Percentiles rank a stretch among this genome's conserved stretches.
Evolutionary conservation across 2,113 vertebrate genomes (phyloP).

Genomic region (Eudyptes chrysolophus): DNA sequence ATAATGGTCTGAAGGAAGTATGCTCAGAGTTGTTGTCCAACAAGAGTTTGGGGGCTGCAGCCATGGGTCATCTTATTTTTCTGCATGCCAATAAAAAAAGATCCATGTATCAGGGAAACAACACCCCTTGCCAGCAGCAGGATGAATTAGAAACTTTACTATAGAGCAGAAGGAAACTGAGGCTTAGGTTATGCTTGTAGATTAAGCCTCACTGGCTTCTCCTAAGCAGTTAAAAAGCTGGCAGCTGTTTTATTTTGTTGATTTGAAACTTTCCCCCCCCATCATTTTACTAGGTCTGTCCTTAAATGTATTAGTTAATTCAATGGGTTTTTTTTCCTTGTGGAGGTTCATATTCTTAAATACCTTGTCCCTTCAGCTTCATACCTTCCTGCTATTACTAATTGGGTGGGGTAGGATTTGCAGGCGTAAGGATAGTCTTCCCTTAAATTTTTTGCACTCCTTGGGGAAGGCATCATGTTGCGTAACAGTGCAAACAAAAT

Average conservation of each 20-base stretch:
- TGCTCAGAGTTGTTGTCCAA: neutral
- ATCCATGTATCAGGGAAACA: neutral
- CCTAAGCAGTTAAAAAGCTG: neutral
- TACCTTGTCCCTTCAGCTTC: neutral
- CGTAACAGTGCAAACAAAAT: conserved; percentile 67
- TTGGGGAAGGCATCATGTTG: conserved; percentile 51
- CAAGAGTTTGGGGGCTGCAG: neutral
- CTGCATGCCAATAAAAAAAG: neutral
- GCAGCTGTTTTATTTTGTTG: neutral
- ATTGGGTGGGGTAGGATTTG: conserved; percentile 31
- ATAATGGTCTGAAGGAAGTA: neutral
- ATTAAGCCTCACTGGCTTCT: neutral
- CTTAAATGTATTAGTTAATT: neutral
- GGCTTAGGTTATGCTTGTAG: neutral
- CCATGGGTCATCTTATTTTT: neutral
- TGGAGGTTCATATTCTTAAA: neutral
- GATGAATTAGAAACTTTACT: neutral
- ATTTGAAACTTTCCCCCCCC: neutral
- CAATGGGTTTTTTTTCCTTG: neutral
- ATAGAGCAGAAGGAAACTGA: neutral
- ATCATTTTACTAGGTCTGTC: neutral
- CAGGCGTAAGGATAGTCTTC: neutral
- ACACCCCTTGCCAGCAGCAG: neutral
- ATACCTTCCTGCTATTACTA: conserved; percentile 34
- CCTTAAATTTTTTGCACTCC: conserved; percentile 15